Base-by-base conservation (phyloP, 1,140 invertebrate species). In the Panonychus citri region DNA sequence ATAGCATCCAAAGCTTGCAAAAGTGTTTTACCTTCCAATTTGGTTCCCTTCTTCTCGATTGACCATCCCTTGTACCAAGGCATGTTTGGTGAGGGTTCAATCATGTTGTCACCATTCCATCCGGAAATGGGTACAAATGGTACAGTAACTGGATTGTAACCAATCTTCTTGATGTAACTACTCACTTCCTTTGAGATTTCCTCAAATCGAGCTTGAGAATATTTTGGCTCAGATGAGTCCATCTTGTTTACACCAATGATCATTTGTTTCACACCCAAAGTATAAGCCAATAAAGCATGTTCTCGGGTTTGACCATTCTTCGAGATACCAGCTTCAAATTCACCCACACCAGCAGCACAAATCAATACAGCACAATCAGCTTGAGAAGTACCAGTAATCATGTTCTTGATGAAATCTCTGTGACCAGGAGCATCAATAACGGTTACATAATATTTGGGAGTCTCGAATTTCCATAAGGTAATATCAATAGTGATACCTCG, bases 401-500 rank as follows among this genome's bases (percentile, higher is more conserved):
- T 77, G 73, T 77, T 77, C 66, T 77, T 77, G 69, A 77, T 78
- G 67, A 78, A 77, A 73, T 77, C 76, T 67, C 76, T 68, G 68
- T 77, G 76, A 30, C 76, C 76, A 34, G 76, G 76, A 55, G 76
- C 76, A 68, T 77, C 76, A 66, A 77, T 78, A 63, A 77, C 74
- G 60, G 76, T 78, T 27, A 77, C 68, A 61, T 73, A 74, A 66
- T 71, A 78, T 57, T 75, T 77, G 15, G 64, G 61, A 17, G 76
- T 77, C 61, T 78, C 75, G 64, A 77, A 77, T 63, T 78, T 78
- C 76, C 76, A 78, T 58, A 77, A 63, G 60, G 76, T 73, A 64
- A 77, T 78, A 66, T 78, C 76, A 63, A 77, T 77, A 62, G 76
- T 77, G 64, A 77, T 77, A 75, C 76, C 76, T 70, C 76, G 72